A percentile compares a stretch with the other conserved stretches of the same genome.
Conservation (phyloP, 1,140 invertebrate species). For the Dolichoris vasculosae region DNA sequence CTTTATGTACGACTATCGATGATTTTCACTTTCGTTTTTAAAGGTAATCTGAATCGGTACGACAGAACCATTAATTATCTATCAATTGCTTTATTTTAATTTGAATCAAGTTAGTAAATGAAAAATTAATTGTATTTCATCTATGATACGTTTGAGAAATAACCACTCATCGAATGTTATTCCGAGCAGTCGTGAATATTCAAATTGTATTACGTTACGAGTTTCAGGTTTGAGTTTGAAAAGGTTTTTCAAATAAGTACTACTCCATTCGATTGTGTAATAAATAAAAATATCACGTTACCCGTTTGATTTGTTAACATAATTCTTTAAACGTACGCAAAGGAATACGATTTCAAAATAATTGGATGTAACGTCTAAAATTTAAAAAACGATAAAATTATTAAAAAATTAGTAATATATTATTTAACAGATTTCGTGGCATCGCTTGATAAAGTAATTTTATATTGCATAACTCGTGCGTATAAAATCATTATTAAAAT, state of each 20-base stretch:
- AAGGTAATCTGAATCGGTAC: neutral
- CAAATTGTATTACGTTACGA: neutral
- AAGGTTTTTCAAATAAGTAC: neutral
- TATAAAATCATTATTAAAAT: neutral
- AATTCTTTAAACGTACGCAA: neutral
- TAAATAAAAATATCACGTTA: neutral
- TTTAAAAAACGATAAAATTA: neutral
- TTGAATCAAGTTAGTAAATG: neutral
- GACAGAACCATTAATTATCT: neutral
- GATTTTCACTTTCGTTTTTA: slow-evolving; percentile 15
- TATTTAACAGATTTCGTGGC: neutral
- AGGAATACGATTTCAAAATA: neutral
- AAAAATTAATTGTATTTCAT: neutral
- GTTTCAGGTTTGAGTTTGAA: slow-evolving; percentile 2
- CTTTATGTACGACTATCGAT: neutral
- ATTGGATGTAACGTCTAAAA: neutral
- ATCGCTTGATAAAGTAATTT: neutral
- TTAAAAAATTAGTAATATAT: neutral
- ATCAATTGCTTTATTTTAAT: neutral
- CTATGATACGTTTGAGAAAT: neutral
- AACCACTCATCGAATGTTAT: neutral
- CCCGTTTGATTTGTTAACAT: neutral
- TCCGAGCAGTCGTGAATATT: neutral
- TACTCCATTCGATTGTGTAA: neutral
- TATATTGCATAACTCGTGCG: neutral